Evolutionary conservation across 2,113 vertebrate species (phyloP).

Genomic region (Scatophagus argus): DNA sequence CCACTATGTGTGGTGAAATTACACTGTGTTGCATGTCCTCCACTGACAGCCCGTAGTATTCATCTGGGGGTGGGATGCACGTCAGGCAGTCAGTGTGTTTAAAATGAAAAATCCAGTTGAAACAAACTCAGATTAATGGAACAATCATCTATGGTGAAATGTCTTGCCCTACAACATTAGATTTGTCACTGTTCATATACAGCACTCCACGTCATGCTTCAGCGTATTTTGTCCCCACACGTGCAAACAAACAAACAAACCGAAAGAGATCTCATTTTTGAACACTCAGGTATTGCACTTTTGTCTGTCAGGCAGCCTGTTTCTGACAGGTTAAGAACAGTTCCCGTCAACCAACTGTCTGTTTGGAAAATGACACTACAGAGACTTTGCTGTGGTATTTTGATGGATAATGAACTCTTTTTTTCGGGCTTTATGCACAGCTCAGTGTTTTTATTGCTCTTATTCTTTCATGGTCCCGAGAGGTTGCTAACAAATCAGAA

Average conservation of each 20-base stretch:
- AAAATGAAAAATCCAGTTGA: conserved; percentile 27
- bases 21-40: conserved; percentile 7
- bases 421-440: conserved; percentile 42
- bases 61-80: conserved; percentile 6
- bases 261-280: not conserved
- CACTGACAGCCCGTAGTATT: not conserved
- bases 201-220: not conserved
- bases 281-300: conserved; percentile 2
- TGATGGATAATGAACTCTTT: conserved; percentile 46
- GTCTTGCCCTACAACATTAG: not conserved
- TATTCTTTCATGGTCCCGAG: conserved; percentile 22
- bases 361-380: conserved; percentile 35
- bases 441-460: conserved; percentile 15
- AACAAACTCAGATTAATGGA: conserved; percentile 27
- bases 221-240: not conserved
- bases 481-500: conserved; percentile 34
- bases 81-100: conserved; percentile 1
- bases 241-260: conserved; percentile 18
- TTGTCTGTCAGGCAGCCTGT: conserved; percentile 27
- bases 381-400: conserved; percentile 24
- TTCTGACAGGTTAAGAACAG: conserved; percentile 49
- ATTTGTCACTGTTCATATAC: not conserved
- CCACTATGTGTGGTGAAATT: conserved; percentile 25
- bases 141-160: not conserved
- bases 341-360: conserved; percentile 36